Evolutionary conservation across 2,797 vertebrate species (phyloP), one percentile per base, ranked within the genome.

Genomic region (Xyrichtys novacula): DNA sequence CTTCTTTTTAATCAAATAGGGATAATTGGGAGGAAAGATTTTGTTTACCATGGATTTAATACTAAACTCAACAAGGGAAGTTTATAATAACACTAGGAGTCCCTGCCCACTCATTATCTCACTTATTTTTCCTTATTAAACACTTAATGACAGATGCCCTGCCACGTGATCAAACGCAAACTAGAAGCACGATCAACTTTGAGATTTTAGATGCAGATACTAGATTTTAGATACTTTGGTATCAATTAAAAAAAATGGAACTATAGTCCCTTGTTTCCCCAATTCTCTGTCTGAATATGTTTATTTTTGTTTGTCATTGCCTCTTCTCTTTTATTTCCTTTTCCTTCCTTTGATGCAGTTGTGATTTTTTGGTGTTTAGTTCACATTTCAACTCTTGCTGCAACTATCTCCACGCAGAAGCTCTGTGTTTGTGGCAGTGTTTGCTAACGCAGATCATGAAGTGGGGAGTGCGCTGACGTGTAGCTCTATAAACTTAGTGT

Each of bases 401-500:
- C 50, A 29, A 26, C 11, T 11, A n/a, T 69, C 42, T 55, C 65
- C 38, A 40, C 65, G 19, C 61, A 43, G 14, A 20, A 39, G 12
- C 62, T 32, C 31, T 29, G 39, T 20, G 55, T 42, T 65, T n/a
- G 48, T 44, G 50, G 64, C 20, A 5, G 9, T 63, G 40, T 44
- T 14, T 60, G n/a, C 39, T 46, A n/a, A 46, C 5, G 9, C 61
- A 67, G 56, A 69, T 86, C 67, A 74, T 80, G 65, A 85, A 78
- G 78, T 46, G 47, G 44, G 46, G 34, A 56, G 60, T 34, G 52
- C 65, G 31, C 52, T 85, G 81, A 88, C 78, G 74, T 83, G 85
- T 80, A 38, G 79, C 75, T 46, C 38, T 47, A 71, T 75, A 83
- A 81, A 83, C 68, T 73, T 74, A 54, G 71, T 74, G 67, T 78